These are phyloP conservation scores for Semnornis frantzii DNA, from an alignment of 2,113 vertebrate species.

Conservation along the genomic window DNA sequence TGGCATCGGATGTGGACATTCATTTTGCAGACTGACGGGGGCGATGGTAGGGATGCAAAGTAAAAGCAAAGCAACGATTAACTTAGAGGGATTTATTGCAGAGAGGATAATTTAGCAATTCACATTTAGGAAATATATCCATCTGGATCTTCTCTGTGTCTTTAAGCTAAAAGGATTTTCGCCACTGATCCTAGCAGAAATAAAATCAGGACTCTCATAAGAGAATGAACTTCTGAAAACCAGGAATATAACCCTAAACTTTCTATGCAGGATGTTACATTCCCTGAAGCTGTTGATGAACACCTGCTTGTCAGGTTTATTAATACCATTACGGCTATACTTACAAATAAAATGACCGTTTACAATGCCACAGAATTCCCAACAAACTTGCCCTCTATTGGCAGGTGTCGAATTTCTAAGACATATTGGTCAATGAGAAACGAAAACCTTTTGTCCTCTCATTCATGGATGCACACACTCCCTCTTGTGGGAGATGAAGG, in stretches of 20 bases:
- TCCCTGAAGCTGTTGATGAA: background rate
- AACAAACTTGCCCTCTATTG: background rate
- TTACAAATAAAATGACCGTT: background rate
- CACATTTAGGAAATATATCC: background rate
- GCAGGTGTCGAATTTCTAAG: background rate
- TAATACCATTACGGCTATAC: background rate
- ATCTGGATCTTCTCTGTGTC: background rate
- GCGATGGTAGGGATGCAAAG: background rate
- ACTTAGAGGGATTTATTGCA: background rate
- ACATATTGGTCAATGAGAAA: background rate
- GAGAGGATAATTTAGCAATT: background rate
- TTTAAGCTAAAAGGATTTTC: background rate
- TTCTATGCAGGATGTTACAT: background rate
- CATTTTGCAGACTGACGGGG: constrained; percentile 91
- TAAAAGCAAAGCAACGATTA: constrained; percentile 8
- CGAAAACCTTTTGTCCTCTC: background rate
- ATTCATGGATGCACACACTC: background rate
- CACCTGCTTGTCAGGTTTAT: background rate
- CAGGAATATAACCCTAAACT: background rate
- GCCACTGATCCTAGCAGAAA: background rate
- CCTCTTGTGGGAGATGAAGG: constrained; percentile 47
- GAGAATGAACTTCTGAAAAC: background rate
- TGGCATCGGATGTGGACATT: constrained; percentile 96
- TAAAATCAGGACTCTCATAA: background rate
- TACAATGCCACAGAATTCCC: background rate